These are phyloP conservation scores for Mastomys natalensis DNA, from an alignment of 2,113 vertebrate genomes.

Conservation along the genomic window DNA sequence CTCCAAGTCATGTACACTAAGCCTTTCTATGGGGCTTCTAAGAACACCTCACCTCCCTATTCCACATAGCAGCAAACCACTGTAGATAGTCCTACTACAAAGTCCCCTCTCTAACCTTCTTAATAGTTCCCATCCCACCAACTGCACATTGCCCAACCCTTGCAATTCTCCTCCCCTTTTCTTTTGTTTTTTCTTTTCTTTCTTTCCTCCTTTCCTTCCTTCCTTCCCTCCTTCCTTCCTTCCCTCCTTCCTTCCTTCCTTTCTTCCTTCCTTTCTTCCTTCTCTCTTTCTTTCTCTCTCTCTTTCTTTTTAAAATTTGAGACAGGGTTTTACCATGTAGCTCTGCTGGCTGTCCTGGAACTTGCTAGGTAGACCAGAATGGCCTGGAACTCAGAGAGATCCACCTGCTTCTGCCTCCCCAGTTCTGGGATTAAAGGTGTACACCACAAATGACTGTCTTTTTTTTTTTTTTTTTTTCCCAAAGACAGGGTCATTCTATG, in stretches of 20 bases:
- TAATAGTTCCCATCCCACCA: not conserved
- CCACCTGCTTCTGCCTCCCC: not conserved
- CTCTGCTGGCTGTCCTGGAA: not conserved
- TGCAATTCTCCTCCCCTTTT: not conserved
- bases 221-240: accelerated
- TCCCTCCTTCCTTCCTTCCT: not conserved
- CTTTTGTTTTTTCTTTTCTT: too few species aligned
- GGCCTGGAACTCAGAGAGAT: not conserved
- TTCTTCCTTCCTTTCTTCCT: accelerated
- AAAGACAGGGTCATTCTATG: not conserved
- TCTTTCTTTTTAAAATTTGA: not conserved
- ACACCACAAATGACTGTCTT: not conserved
- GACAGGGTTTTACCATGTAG: not conserved
- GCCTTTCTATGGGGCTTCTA: not conserved
- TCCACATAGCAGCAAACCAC: not conserved
- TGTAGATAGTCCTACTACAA: not conserved
- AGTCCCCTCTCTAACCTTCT: not conserved
- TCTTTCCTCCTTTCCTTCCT: not conserved
- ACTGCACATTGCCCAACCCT: not conserved
- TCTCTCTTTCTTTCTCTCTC: not conserved
- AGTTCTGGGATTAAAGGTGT: not conserved
- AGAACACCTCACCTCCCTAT: not conserved
- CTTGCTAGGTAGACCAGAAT: not conserved
- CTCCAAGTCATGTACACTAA: not conserved
- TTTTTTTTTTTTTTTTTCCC: too few species aligned